Evolutionary conservation across 2,113 vertebrate genomes (phyloP).

Genomic region (Mesoclemmys tuberculata): DNA sequence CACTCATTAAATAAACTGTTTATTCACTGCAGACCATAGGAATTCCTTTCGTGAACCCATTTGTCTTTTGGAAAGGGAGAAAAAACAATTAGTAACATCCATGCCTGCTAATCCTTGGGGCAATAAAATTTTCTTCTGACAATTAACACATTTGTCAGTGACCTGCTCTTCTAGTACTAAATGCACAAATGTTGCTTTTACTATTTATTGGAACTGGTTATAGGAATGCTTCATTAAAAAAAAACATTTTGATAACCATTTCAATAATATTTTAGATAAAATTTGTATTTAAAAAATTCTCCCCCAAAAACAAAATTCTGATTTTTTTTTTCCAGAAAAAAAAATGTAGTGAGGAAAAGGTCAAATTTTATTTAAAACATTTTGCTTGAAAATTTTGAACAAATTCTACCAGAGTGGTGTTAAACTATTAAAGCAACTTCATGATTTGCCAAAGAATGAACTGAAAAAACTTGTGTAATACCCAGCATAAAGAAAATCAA

Average conservation of each 20-base stretch:
- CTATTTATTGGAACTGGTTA: background rate
- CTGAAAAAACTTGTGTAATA: no score
- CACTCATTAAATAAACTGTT: background rate
- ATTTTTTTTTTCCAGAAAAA: background rate
- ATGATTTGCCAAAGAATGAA: no score
- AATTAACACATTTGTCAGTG: no score
- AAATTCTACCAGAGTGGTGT: background rate
- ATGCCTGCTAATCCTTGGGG: background rate
- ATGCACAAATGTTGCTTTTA: background rate
- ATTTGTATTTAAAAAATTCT: background rate
- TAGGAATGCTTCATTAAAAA: background rate
- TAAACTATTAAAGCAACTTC: background rate
- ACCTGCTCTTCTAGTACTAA: background rate
- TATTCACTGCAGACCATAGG: background rate
- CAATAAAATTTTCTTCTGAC: background rate
- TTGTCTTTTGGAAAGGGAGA: background rate
- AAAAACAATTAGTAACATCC: background rate
- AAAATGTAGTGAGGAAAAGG: background rate
- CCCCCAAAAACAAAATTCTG: no score
- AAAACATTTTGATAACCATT: background rate
- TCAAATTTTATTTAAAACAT: background rate
- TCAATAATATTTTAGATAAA: background rate
- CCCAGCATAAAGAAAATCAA: no score
- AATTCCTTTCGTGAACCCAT: background rate
- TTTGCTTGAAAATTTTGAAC: background rate